Conservation (phyloP, 2,888 invertebrate genomes). For the Orthonevra nobilis region DNA sequence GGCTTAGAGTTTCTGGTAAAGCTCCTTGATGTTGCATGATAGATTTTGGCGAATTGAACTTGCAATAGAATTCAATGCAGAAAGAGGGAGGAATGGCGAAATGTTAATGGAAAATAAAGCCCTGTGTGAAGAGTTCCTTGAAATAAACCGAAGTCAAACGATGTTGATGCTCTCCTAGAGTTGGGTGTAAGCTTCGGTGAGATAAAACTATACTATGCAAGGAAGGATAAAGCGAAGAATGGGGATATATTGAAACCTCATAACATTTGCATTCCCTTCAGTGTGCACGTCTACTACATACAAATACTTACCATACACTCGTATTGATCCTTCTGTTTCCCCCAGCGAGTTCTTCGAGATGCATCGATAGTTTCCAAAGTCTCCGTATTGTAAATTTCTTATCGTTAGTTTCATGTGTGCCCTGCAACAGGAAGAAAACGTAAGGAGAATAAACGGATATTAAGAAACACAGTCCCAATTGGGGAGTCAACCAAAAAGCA, state of each 20-base stretch:
- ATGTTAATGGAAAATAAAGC: constrained; percentile 65
- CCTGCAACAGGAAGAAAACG: constrained; percentile 79
- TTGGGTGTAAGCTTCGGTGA: constrained; percentile 28
- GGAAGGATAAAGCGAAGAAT: constrained; percentile 4
- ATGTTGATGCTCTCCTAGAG: constrained; percentile 34
- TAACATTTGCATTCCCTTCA: constrained; percentile 66
- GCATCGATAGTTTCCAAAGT: constrained; percentile 95
- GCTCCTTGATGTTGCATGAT: constrained; percentile 61
- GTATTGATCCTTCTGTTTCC: constrained; percentile 95
- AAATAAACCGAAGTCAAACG: constrained; percentile 47
- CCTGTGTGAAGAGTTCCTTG: constrained; percentile 52
- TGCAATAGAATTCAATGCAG: constrained; percentile 30
- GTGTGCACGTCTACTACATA: constrained; percentile 3
- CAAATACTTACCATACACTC: constrained; percentile 89
- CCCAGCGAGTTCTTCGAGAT: constrained; percentile 96
- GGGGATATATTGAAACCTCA: constrained; percentile 52
- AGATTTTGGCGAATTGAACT: constrained; percentile 66
- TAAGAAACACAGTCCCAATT: constrained; percentile 59
- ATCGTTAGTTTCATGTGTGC: constrained; percentile 95
- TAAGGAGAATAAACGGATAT: constrained; percentile 69
- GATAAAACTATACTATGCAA: constrained; percentile 46
- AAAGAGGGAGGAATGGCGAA: constrained; percentile 28
- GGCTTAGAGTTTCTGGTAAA: constrained; percentile 51
- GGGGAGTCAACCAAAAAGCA: constrained; percentile 31
- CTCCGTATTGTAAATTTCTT: constrained; percentile 89